Evolutionary conservation across 2,797 vertebrate genomes (phyloP).

Genomic region (Onychomys arenicola): DNA sequence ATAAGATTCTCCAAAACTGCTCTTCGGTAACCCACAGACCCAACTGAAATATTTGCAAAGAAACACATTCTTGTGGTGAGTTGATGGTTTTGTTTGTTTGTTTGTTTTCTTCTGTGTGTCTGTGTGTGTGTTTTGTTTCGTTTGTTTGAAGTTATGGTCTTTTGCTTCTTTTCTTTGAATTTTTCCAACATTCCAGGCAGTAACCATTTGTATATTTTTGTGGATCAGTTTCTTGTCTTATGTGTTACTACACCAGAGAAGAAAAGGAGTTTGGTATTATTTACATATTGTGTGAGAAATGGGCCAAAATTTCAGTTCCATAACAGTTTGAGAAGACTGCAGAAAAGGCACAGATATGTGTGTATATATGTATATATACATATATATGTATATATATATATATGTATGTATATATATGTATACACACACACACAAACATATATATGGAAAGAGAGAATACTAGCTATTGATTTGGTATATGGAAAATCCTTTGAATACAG

Average conservation of each 20-base stretch:
- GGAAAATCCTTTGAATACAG: not conserved
- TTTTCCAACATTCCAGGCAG: constrained; percentile 18
- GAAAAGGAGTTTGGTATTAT: not conserved
- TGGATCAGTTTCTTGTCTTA: not conserved
- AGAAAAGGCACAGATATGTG: not conserved
- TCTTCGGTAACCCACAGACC: not conserved
- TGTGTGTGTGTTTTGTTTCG: not conserved
- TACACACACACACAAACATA: too few relatives aligned
- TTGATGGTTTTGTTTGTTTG: not conserved
- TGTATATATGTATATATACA: too few relatives aligned
- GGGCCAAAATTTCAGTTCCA: not conserved
- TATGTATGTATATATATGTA: too few relatives aligned
- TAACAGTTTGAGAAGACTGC: not conserved
- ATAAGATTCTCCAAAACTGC: not conserved
- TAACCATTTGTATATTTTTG: not conserved
- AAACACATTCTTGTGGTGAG: constrained; percentile 31
- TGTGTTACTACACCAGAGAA: not conserved
- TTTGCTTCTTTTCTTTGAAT: constrained; percentile 23
- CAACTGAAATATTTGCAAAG: constrained; percentile 35
- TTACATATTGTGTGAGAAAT: constrained; percentile 11
- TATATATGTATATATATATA: too few relatives aligned
- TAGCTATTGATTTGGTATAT: not conserved
- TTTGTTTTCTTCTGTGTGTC: not conserved
- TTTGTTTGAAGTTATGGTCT: not conserved
- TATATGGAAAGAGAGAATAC: not conserved